A percentile compares a stretch with the other conserved stretches of the same genome.
phyloP scores from a whole-genome alignment of 2,113 vertebrate species.

The Morone chrysops region DNA sequence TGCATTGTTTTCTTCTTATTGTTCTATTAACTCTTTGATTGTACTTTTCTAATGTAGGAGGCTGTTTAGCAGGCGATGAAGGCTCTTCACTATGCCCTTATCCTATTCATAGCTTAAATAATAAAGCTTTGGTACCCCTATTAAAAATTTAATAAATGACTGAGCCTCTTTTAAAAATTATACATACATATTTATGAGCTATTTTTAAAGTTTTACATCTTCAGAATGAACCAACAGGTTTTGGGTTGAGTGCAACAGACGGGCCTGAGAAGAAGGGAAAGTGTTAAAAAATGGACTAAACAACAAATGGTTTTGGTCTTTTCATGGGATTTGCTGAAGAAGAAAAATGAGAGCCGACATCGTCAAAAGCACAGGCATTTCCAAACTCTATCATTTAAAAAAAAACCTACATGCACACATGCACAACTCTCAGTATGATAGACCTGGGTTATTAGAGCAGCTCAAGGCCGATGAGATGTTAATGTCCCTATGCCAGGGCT shows the following conservation, averaged over 20 bases:
- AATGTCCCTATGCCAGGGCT: background rate
- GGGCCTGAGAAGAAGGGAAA: background rate
- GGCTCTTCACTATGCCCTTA: no score
- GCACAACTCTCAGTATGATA: slow-evolving; percentile 21
- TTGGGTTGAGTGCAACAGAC: background rate
- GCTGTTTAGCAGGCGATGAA: no score
- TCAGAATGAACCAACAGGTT: background rate
- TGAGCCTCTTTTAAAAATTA: background rate
- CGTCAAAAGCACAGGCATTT: slow-evolving; percentile 20
- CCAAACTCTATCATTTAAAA: slow-evolving; percentile 20
- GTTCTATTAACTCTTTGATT: no score
- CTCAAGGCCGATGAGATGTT: slow-evolving; percentile 34
- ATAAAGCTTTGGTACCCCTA: no score
- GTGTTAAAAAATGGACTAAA: background rate
- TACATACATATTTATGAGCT: no score
- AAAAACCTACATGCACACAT: slow-evolving; percentile 42
- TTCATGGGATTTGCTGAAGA: slow-evolving; percentile 19
- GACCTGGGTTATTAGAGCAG: slow-evolving; percentile 29
- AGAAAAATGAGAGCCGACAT: slow-evolving; percentile 19
- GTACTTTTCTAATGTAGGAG: no score
- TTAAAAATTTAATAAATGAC: background rate
- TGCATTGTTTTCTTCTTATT: no score
- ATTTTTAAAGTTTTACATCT: background rate
- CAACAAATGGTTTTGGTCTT: slow-evolving; percentile 18
- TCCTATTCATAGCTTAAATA: no score